Conservation (phyloP, 2,797 vertebrate species). For the Caiman crocodilus region DNA sequence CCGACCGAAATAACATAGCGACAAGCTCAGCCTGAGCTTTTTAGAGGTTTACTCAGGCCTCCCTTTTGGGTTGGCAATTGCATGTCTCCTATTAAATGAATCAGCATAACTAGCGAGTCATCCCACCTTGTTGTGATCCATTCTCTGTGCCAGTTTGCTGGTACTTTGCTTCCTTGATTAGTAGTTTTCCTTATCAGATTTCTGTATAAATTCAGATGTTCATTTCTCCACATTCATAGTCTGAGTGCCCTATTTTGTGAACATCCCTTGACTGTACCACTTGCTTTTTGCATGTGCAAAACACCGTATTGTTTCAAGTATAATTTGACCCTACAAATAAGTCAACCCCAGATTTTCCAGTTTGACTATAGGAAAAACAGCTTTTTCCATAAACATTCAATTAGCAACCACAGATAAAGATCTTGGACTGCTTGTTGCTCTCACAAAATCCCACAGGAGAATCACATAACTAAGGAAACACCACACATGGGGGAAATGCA, state of each 20-base stretch:
- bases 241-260: not conserved
- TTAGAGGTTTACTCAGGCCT: not conserved
- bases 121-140: not conserved
- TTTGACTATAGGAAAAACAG: too few relatives aligned
- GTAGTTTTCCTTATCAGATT: not conserved
- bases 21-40: not conserved
- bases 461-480: too few relatives aligned
- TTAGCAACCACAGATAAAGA: too few relatives aligned
- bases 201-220: rapidly evolving
- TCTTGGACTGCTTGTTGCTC: too few relatives aligned
- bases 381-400: too few relatives aligned
- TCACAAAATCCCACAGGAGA: too few relatives aligned
- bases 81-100: not conserved
- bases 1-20: too few relatives aligned
- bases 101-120: not conserved
- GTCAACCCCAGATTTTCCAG: too few relatives aligned
- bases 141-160: not conserved
- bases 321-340: too few relatives aligned
- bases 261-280: rapidly evolving
- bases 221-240: not conserved
- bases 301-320: not conserved
- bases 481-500: too few relatives aligned
- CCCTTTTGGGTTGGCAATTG: not conserved
- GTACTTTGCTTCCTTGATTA: not conserved
- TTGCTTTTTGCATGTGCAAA: not conserved